Evolutionary conservation across 2,888 invertebrate genomes (phyloP), one percentile per base, ranked within the genome.

Genomic region (Chesias legatella): DNA sequence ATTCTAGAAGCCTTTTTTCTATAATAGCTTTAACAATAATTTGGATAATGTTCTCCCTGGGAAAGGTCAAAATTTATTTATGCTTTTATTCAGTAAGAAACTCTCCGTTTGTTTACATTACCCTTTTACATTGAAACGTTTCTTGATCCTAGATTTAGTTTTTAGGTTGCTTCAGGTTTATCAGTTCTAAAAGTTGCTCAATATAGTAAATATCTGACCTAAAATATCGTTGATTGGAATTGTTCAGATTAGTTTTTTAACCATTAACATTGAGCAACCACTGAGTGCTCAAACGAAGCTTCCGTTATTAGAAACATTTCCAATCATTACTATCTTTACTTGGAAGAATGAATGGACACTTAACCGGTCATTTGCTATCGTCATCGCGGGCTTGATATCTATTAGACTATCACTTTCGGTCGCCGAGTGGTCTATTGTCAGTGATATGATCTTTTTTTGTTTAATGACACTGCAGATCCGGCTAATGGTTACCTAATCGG

Each of bases 401-500:
- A 74, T 76, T 72, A 75, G 65, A 80, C 80, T 84, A 85, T 83
- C 82, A 82, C 84, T 84, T 83, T 83, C 77, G 64, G 81, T 76
- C 79, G 73, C 67, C 68, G 77, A 79, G 77, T 80, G 72, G 69
- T 74, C 76, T 76, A 81, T 84, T 82, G 84, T 84, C 66, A 63
- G 69, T 58, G 79, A 82, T 83, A 79, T 74, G 70, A 84, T 83
- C 81, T 72, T 76, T 79, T 79, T 80, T 71, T 62, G 63, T 73
- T 75, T 84, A 83, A 84, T 83, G 78, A 79, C 73, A 69, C 64
- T 62, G 68, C 70, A 76, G 79, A 79, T 84, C 84, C 83, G 81
- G 84, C 72, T 73, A 74, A 73, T 75, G 55, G 79, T 83, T 83
- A 79, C 78, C 68, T 80, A 83, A 85, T 72, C 66, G 60, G 46